Base-by-base conservation (phyloP, 1,140 invertebrate species). In the Drosophila cardini region DNA sequence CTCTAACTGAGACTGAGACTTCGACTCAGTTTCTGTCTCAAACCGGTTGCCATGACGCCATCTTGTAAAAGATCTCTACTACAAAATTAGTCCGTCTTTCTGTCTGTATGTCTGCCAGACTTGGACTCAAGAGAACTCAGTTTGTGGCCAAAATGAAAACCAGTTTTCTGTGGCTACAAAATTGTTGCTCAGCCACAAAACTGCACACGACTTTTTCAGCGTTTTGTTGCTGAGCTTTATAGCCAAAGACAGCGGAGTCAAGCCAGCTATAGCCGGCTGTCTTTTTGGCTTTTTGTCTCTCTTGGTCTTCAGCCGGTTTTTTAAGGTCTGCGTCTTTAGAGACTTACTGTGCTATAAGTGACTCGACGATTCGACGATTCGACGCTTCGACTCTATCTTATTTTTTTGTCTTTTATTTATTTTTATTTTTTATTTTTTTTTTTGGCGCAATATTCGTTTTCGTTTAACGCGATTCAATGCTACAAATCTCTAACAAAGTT, bases 31-130 rank as follows among this genome's bases (percentile, higher is more conserved):
- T 55, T 45, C 42, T 7, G 57, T 38, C 60, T 50, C 62, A 83
- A 86, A 86, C 82, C 82, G 76, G 82, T 86, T 86, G 40, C 26
- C 30, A n/a, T 58, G 83, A 72, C 79, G 82, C 82, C 82, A 86
- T 86, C 82, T 86, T 86, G 83, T 9, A 71, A 63, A 53, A 69
- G 60, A 76, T 81, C 58, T 50, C 36, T 43, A 18, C 58, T 48
- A 61, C 45, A 36, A 26, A 26, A 36, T 15, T 18, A 26, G 15
- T 38, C 45, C 52, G 56, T 26, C 40, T 53, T 26, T 30, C n/a
- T 30, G 30, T 40, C 6, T 5, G 21, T 55, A 9, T 46, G 30
- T 65, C 48, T 67, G 61, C 61, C 21, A 26, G 21, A 57, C 48
- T 61, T 53, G 65, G 63, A 72, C 83, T 80, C 76, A 89, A 89